phyloP scores from a whole-genome alignment of 2,797 vertebrate genomes.

The Mycteria americana region DNA sequence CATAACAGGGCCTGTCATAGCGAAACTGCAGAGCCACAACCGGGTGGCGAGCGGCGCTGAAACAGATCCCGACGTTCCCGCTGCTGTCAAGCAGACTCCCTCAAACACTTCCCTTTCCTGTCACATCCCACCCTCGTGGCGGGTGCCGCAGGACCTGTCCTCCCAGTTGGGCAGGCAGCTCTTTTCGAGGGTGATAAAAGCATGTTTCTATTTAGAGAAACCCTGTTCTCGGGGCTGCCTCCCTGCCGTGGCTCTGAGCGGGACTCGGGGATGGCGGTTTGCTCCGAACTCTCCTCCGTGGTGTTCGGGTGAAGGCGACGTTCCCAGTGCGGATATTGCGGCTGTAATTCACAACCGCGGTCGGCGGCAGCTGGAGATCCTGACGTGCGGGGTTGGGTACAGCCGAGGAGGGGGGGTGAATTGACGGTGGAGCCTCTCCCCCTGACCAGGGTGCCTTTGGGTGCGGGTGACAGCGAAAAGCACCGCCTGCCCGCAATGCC shows the following conservation, averaged over 20 bases:
- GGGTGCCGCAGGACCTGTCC: neutral
- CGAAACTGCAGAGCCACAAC: neutral
- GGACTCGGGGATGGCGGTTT: too few species aligned
- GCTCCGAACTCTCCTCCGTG: neutral
- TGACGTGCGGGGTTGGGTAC: neutral
- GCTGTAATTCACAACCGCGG: neutral
- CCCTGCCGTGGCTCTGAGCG: neutral
- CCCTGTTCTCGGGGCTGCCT: neutral
- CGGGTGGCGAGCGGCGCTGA: neutral
- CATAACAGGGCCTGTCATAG: neutral
- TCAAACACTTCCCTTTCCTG: neutral
- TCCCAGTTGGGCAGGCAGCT: neutral
- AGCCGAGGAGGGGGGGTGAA: neutral
- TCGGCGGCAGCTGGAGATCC: neutral
- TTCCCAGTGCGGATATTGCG: fast-evolving
- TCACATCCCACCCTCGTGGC: neutral
- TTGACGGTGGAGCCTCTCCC: neutral
- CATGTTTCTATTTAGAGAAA: neutral
- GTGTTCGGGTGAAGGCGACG: fast-evolving
- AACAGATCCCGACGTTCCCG: neutral
- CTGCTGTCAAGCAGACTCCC: neutral
- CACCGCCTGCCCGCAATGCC: neutral
- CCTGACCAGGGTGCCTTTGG: neutral
- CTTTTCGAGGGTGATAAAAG: neutral
- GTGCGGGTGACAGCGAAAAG: neutral